phyloP scores from a whole-genome alignment of 2,797 vertebrate species.

The Bovichtus variegatus region DNA sequence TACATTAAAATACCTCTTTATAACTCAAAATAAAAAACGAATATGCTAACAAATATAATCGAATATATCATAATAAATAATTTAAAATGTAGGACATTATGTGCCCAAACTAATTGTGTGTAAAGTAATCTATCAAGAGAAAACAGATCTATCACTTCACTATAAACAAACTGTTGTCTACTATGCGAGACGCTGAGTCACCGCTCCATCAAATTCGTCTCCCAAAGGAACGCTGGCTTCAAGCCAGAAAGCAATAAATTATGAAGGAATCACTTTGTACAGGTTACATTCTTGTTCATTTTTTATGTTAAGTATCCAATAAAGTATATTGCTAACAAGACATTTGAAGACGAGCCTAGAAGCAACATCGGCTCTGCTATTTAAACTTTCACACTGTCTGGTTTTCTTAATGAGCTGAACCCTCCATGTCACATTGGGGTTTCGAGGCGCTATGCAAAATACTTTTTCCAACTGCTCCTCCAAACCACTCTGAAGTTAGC shows the following conservation, averaged over 20 bases:
- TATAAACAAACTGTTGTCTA: constrained; percentile 31
- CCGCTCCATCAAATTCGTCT: constrained; percentile 36
- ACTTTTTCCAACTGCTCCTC: constrained; percentile 26
- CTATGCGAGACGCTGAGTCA: constrained; percentile 35
- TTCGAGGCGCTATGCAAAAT: constrained; percentile 49
- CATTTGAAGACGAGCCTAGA: constrained; percentile 50
- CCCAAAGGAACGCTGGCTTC: constrained; percentile 35
- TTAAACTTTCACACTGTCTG: constrained; percentile 65
- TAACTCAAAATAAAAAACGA: neutral
- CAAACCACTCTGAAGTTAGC: constrained; percentile 38
- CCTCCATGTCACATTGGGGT: constrained; percentile 29
- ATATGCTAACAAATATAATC: neutral
- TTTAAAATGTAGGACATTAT: constrained; percentile 16
- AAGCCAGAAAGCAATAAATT: constrained; percentile 54
- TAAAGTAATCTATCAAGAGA: constrained; percentile 19
- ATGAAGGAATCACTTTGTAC: constrained; percentile 40
- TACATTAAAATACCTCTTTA: neutral
- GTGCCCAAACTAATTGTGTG: constrained; percentile 34
- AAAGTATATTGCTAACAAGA: constrained; percentile 61
- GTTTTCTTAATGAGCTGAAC: constrained; percentile 67
- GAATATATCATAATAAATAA: constrained; percentile 16
- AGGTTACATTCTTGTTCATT: constrained; percentile 44
- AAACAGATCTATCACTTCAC: constrained; percentile 32
- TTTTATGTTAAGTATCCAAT: constrained; percentile 51
- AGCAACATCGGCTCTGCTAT: constrained; percentile 46